phyloP scores from a whole-genome alignment of 2,888 invertebrate species.

The Baronia brevicornis region DNA sequence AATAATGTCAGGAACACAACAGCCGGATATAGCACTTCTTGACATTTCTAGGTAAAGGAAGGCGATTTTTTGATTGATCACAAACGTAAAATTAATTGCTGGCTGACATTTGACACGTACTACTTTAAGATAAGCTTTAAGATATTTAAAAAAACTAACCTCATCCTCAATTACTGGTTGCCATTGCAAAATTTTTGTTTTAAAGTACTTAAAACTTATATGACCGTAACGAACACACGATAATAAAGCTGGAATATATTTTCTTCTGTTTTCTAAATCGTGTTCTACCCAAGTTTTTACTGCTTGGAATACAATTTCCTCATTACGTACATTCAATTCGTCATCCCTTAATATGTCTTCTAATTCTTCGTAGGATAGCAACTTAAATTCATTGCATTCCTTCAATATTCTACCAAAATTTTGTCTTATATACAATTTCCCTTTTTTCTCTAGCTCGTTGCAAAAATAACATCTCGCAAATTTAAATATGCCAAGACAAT shows the following conservation, averaged over 20 bases:
- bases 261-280: slow-evolving; percentile 69
- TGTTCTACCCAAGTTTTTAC: slow-evolving; percentile 82
- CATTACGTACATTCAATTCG: slow-evolving; percentile 81
- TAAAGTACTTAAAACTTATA: slow-evolving; percentile 75
- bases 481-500: slow-evolving; percentile 82
- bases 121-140: background rate
- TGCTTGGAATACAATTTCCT: slow-evolving; percentile 84
- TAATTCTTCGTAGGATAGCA: slow-evolving; percentile 77
- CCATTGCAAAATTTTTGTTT: slow-evolving; percentile 73
- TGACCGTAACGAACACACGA: slow-evolving; percentile 81
- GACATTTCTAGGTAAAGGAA: slow-evolving; percentile 63
- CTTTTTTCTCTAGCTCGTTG: slow-evolving; percentile 77
- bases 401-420: slow-evolving; percentile 77
- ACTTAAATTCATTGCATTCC: slow-evolving; percentile 79
- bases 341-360: slow-evolving; percentile 80
- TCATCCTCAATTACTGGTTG: slow-evolving; percentile 66
- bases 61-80: too few species aligned
- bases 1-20: slow-evolving; percentile 69
- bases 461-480: slow-evolving; percentile 83
- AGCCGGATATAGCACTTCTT: slow-evolving; percentile 70
- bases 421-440: slow-evolving; percentile 74
- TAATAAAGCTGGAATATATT: slow-evolving; percentile 75
- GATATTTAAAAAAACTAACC: slow-evolving; percentile 33
- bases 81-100: too few species aligned
- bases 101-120: too few species aligned